Base-by-base conservation (phyloP, 2,113 vertebrate species). In the Caloenas nicobarica region DNA sequence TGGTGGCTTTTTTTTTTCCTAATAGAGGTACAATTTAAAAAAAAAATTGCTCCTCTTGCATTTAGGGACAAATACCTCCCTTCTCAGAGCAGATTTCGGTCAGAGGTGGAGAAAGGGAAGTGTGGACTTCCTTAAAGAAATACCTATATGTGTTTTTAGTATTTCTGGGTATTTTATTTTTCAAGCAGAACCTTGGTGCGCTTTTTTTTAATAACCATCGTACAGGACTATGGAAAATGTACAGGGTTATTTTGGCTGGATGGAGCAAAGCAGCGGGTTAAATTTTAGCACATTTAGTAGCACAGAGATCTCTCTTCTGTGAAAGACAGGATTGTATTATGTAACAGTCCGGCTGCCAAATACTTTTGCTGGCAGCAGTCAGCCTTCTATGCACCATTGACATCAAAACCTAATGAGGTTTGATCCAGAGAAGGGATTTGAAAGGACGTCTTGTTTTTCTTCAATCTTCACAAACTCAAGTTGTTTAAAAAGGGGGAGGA, bases 301-400 rank as follows among this genome's bases (percentile, higher is more conserved):
- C 95, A 97, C 71, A 94, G 95, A 91, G 93, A 91, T 89, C 81
- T 87, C 82, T 94, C 93, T 91, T 81, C 95, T 97, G 85, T 97
- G 96, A 97, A 96, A 97, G 96, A 71, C 97, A 91, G 96, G 95
- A 90, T 94, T 97, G 97, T 97, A 95, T 97, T 97, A 97, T 97
- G 92, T 96, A 97, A 97, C 94, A 89, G 90, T 28, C 61, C 2
- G 8, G 78, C 77, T 96, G 97, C 97, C 97, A 97, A 97, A 97
- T 96, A 92, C 97, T 96, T 96, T 69, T 76, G 87, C 93, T 97
- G 97, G 97, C 95, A 94, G 86, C n/a, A 29, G 80, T 91, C 92
- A 86, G 86, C 90, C 90, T 95, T 97, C 97, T 95, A 93, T 97
- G 97, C 96, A 97, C 96, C 96, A 96, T 89, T 97, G 96, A 97